Base-by-base conservation (phyloP, 2,888 invertebrate genomes). In the Marronus borbonicus region DNA sequence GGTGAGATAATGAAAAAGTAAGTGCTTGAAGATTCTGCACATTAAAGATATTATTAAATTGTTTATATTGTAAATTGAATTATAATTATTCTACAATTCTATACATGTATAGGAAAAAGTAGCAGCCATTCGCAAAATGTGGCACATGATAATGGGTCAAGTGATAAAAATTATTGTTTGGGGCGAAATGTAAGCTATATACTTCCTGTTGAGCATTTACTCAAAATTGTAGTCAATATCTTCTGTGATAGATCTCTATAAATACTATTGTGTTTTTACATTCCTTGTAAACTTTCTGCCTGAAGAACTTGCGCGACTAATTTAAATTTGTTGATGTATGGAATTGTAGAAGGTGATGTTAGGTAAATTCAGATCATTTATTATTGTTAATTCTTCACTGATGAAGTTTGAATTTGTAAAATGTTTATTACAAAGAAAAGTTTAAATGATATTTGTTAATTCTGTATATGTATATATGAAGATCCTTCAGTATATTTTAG, bases 381-480 rank as follows among this genome's bases (percentile, higher is more conserved):
- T 60, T 14, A 74, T 74, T 74, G 72, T 74, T 74, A 39, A 74
- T 60, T 60, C 44, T 74, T 74, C 44, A 44, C 39, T 7, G 20
- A 17, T 5, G 44, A 44, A 74, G 31, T 60, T 74, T 24, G 44
- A 60, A 58, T 58, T 70, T 58, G 31, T 70, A 55, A 36, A 55
- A 74, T 60, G 49, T 68, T 68, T 68, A 68, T 68, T 68, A 28
- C n/a, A 50, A 68, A 36, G 44, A 36, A 55, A 55, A 7, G 24
- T 60, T 72, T 60, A 31, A 44, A 31, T 49, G 72, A 60, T 72
- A 39, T 74, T 55, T 36, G 44, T 17, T 74, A 74, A 55, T 58
- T 60, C 20, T 74, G 72, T 74, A 74, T 44, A 74, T 74, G 72
- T 74, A 74, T 44, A 74, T 74, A 74, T 55, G 58, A 50, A 68